These are phyloP conservation scores for Hiodon alosoides DNA, from an alignment of 2,113 vertebrate species.

Conservation along the genomic window DNA sequence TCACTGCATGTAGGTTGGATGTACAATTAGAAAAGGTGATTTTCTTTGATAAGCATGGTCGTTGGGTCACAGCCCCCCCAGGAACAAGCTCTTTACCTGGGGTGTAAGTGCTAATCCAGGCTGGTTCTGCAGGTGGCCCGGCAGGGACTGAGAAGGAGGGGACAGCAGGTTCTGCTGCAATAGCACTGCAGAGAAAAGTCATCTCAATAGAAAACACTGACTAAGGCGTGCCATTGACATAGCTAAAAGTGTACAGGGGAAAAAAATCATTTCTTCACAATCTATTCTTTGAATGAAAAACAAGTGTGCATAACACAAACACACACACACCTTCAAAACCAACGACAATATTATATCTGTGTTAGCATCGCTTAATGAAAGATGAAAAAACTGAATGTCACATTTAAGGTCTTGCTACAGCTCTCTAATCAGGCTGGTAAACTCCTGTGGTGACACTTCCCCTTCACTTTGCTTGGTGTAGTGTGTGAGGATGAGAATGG, in stretches of 20 bases:
- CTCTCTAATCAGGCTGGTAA: too few species aligned
- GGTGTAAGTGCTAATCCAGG: constrained; percentile 79
- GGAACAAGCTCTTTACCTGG: constrained; percentile 68
- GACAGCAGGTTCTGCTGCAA: constrained; percentile 88
- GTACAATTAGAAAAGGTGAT: neutral
- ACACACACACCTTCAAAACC: too few species aligned
- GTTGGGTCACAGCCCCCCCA: accelerated
- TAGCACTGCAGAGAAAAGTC: constrained; percentile 49
- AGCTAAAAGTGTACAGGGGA: neutral
- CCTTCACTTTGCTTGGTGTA: too few species aligned
- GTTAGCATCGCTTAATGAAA: too few species aligned
- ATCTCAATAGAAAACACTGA: constrained; percentile 13
- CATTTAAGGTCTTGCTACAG: too few species aligned
- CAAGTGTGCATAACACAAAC: neutral
- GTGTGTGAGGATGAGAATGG: too few species aligned
- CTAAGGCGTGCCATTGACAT: neutral
- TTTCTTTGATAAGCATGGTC: neutral
- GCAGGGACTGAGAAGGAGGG: constrained; percentile 75
- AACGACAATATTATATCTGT: too few species aligned
- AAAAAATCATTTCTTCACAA: neutral
- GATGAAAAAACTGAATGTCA: too few species aligned
- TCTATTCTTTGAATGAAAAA: neutral
- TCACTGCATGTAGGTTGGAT: neutral
- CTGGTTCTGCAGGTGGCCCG: constrained; percentile 80
- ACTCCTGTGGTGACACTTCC: too few species aligned